A percentile compares a stretch with the other conserved stretches of the same genome.
These are phyloP conservation scores for Mastacembelus armatus DNA, from an alignment of 2,797 vertebrate species.

Conservation along the genomic window DNA sequence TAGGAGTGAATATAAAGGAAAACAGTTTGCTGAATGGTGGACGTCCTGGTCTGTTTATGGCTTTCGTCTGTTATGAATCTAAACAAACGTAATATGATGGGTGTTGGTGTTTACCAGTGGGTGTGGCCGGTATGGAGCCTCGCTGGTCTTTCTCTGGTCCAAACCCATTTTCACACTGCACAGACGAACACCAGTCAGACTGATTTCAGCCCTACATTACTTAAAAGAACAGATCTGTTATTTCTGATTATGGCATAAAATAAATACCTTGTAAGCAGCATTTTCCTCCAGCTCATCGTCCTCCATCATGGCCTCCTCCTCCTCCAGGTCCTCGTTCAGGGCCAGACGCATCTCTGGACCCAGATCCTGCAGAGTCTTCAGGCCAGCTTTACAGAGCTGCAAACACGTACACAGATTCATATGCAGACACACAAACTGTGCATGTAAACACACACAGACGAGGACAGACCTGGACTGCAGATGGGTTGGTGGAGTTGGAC, in stretches of 20 bases:
- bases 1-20: too few species aligned
- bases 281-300: slow-evolving; percentile 60
- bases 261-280: too few species aligned
- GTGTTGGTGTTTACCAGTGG: slow-evolving; percentile 57
- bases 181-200: not conserved
- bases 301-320: slow-evolving; percentile 61
- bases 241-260: too few species aligned
- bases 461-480: slow-evolving; percentile 75
- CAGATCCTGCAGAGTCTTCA: slow-evolving; percentile 92
- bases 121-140: slow-evolving; percentile 60
- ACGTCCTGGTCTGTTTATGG: too few species aligned
- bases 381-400: slow-evolving; percentile 86
- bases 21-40: too few species aligned
- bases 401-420: slow-evolving; percentile 15
- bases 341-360: slow-evolving; percentile 94
- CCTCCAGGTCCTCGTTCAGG: slow-evolving; percentile 83
- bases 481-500: slow-evolving; percentile 58
- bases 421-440: not conserved
- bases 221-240: too few species aligned
- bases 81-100: too few species aligned
- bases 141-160: slow-evolving; percentile 55
- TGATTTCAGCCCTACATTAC: not conserved
- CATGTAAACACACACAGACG: not conserved
- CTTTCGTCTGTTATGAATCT: too few species aligned
- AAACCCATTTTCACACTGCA: slow-evolving; percentile 56